phyloP scores from a whole-genome alignment of 2,797 vertebrate species.

The Coregonus sp. region DNA sequence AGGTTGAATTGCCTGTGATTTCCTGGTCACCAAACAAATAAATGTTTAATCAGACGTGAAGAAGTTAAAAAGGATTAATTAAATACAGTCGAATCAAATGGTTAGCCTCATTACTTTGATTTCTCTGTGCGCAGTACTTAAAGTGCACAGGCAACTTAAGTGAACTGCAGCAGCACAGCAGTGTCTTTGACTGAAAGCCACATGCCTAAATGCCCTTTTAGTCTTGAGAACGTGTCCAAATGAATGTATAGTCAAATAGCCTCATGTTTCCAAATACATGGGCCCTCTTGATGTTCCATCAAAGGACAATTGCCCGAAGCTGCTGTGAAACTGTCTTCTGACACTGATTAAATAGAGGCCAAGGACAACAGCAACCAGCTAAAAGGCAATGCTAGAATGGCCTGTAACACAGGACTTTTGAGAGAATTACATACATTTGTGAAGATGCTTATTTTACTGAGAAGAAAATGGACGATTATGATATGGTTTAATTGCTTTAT shows the following conservation, averaged over 20 bases:
- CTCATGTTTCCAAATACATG: conserved; percentile 11
- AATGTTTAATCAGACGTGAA: conserved; percentile 23
- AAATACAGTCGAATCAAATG: conserved; percentile 7
- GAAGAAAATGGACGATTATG: background rate
- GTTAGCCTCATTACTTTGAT: conserved; percentile 1
- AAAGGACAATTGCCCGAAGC: conserved; percentile 1
- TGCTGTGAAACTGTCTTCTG: background rate
- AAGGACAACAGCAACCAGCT: background rate
- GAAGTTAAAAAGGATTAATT: conserved; percentile 35
- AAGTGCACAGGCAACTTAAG: conserved; percentile 16
- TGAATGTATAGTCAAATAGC: conserved; percentile 7
- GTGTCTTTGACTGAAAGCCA: conserved; percentile 57
- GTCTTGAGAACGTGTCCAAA: conserved; percentile 2
- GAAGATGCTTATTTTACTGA: background rate
- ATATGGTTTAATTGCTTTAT: background rate
- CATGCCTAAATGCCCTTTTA: conserved; percentile 65
- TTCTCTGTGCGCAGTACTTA: conserved; percentile 41
- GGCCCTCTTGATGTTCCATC: conserved; percentile 9
- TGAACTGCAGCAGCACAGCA: conserved; percentile 19
- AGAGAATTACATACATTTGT: background rate
- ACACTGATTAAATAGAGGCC: background rate
- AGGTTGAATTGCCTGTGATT: conserved; percentile 13
- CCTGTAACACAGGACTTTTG: background rate
- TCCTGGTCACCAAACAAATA: conserved; percentile 28
- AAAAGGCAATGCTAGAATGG: background rate